phyloP scores from a whole-genome alignment of 1,140 invertebrate genomes.

The Pteromalus puparum region DNA sequence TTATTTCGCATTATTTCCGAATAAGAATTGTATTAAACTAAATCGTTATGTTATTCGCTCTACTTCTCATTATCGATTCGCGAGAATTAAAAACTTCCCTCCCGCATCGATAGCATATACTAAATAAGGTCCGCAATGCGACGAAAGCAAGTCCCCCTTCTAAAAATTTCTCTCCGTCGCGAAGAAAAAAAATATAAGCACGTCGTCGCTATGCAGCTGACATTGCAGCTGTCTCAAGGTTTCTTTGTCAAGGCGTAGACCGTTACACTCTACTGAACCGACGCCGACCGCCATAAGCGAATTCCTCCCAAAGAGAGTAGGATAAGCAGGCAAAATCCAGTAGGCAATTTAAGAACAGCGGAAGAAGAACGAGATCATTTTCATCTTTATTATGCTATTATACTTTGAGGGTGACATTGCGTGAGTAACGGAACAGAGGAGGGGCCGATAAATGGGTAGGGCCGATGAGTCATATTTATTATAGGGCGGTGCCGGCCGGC shows the following conservation, averaged over 20 bases:
- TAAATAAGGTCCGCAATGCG: neutral
- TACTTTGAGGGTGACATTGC: neutral
- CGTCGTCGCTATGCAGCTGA: neutral
- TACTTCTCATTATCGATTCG: neutral
- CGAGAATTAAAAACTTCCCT: neutral
- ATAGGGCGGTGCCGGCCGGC: conserved; percentile 53
- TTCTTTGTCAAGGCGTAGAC: conserved; percentile 7
- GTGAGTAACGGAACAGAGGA: neutral
- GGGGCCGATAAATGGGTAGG: neutral
- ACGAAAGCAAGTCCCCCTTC: neutral
- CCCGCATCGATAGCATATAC: neutral
- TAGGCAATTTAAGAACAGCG: neutral
- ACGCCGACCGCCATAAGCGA: neutral
- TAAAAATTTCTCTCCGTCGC: neutral
- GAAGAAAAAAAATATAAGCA: conserved; percentile 11
- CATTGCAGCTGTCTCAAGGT: conserved; percentile 10
- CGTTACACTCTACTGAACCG: neutral
- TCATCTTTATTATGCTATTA: neutral
- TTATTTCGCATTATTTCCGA: neutral
- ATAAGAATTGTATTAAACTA: neutral
- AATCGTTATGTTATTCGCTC: too few relatives aligned
- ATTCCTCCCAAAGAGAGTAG: neutral
- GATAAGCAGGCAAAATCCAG: neutral
- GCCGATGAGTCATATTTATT: conserved; percentile 38
- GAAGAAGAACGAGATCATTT: neutral